Evolutionary conservation across 2,888 invertebrate species (phyloP), one percentile per base, ranked within the genome.

Genomic region (Sinotaia quadrata): DNA sequence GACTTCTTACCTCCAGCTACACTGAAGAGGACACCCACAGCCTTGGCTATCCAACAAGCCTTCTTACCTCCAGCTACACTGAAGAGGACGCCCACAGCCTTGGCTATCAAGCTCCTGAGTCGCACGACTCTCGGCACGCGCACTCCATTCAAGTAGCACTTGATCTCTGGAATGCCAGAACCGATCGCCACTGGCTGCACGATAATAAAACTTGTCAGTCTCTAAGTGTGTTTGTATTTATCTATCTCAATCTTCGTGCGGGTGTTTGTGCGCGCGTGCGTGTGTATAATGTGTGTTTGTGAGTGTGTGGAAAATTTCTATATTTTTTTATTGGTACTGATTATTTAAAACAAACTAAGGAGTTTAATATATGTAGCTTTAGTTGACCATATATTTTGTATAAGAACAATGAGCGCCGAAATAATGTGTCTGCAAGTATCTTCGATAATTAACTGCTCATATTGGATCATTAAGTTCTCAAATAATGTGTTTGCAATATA

Each of bases 41-140:
- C 95, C 89, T 98, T 98, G 79, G 98, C 96, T n/a, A n/a, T n/a
- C n/a, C n/a, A n/a, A n/a, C n/a, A n/a, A n/a, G n/a, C n/a, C n/a
- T 44, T 41, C 76, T 34, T 68, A 82, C 84, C 84, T 67, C 83
- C 94, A 0, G 98, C 96, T 61, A 98, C 97, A 0, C 97, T 95
- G 68, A 98, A 91, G 89, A 98, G 97, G 63, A 98, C 91, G 68
- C 97, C 97, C 10, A 98, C 95, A 18, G 95, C 95, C 89, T 98
- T 98, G 79, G 98, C 96, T 67, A 98, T 92, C 73, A 98, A 91
- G 0, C 98, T 98, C 96, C 97, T 97, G 89, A 98, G 97, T 73
- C 98, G 97, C 71, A 98, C 91, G 88, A 98, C 98, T 0, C 97
- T 96, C 74, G 98, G 92, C 84, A 98, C 97, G 80, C 97, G 97